Evolutionary conservation across 2,888 invertebrate species (phyloP), one percentile per base, ranked within the genome.

Genomic region (Teleiodes luculella): DNA sequence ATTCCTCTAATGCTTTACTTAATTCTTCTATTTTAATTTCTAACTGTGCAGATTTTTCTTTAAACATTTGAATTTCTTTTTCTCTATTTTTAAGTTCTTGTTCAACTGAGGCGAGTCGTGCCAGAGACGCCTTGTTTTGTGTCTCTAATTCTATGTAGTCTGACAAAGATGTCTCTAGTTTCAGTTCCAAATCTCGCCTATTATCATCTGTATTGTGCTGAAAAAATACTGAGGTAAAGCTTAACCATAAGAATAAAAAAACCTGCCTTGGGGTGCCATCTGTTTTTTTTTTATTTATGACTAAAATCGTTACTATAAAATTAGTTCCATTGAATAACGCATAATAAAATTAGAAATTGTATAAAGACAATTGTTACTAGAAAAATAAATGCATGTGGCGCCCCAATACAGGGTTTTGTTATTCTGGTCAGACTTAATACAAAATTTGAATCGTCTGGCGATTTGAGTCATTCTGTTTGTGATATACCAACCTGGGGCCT

Each of bases 131-230:
- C 62, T 84, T 86, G 50, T 80, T 71, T 60, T 79, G 80, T 35
- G 83, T 78, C 57, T 91, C 89, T 62, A 91, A 79, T 39, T 90
- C 86, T 24, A 91, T 83, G 59, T 90, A 91, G 61, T 91, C 91
- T 53, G 89, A 82, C 57, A 91, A 69, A 0, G 91, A 78, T 54
- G 90, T 84, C 69, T 91, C 75, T 35, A 91, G 74, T 74, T 93
- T 92, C 1, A 85, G 67, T 69, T 93, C 92, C 18, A 93, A 66
- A 46, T 89, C 79, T 69, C 91, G 90, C 80, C 64, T 91, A 80
- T 70, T 90, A 83, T 58, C 90, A 74, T 71, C 91, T 84, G 60
- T 83, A 49, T 68, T 74, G 80, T 84, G 63, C 20, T 68, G 67
- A 56, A 33, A 52, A 13, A 45, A 5, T 7, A 16, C 14, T 30